phyloP scores from a whole-genome alignment of 2,113 vertebrate species.

The Varanus komodoensis region DNA sequence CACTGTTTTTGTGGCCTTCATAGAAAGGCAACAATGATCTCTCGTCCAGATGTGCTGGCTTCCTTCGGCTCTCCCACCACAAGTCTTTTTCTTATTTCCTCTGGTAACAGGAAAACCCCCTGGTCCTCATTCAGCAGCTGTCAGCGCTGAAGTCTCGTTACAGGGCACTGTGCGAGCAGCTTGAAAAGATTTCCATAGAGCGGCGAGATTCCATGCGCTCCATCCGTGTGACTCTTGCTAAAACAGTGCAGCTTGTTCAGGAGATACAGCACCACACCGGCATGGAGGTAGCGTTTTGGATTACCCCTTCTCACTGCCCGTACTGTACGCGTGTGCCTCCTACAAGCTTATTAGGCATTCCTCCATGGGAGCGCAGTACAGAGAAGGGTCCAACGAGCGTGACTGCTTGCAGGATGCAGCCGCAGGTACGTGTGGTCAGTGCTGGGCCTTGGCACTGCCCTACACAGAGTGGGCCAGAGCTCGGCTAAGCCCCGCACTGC shows the following conservation, averaged over 20 bases:
- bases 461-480: background rate
- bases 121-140: constrained; percentile 84
- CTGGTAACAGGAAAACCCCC: constrained; percentile 82
- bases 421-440: no score
- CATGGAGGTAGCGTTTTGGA: constrained; percentile 78
- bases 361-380: background rate
- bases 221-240: constrained; percentile 79
- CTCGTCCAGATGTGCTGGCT: background rate
- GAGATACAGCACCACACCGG: constrained; percentile 76
- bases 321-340: background rate
- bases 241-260: constrained; percentile 75
- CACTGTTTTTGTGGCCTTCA: background rate
- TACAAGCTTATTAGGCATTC: background rate
- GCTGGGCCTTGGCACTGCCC: background rate
- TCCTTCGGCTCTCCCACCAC: background rate
- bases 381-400: background rate
- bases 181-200: constrained; percentile 78
- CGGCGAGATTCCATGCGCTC: constrained; percentile 82
- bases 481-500: no score
- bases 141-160: constrained; percentile 84
- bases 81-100: background rate
- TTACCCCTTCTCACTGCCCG: background rate
- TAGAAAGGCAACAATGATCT: background rate
- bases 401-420: background rate
- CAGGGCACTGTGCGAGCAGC: constrained; percentile 74